Percentiles rank a stretch among this genome's conserved stretches.
Conservation (phyloP, 2,888 invertebrate species). For the Pseudanteris insignis region DNA sequence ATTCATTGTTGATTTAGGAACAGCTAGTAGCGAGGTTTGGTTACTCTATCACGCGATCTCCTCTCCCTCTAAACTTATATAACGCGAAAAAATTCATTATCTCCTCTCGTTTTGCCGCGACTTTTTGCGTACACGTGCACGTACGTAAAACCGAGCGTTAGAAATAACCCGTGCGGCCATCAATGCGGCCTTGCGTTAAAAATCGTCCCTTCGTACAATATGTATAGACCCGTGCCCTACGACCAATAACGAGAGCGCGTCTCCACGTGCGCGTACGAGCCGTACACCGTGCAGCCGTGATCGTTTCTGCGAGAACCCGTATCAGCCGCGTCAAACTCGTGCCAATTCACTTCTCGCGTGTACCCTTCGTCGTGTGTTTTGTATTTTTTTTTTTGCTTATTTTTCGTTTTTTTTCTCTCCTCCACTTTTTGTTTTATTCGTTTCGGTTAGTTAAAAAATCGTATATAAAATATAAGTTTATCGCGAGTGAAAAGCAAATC, state of each 20-base stretch:
- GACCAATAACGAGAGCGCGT: constrained; percentile 36
- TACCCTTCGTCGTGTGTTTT: no score
- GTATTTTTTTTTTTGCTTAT: neutral
- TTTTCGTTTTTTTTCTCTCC: no score
- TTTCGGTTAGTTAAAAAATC: constrained; percentile 32
- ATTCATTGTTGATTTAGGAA: constrained; percentile 66
- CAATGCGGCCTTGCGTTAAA: constrained; percentile 28
- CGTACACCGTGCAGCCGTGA: constrained; percentile 22
- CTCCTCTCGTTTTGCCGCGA: constrained; percentile 10
- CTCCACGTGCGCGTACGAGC: constrained; percentile 29
- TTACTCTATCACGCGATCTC: constrained; percentile 66
- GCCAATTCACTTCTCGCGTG: no score
- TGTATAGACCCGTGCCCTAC: constrained; percentile 48
- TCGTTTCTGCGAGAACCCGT: constrained; percentile 23
- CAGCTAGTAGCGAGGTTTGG: constrained; percentile 66
- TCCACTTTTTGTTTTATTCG: no score
- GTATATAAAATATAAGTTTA: constrained; percentile 42
- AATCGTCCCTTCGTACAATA: constrained; percentile 49
- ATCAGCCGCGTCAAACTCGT: no score
- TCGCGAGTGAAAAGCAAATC: constrained; percentile 35
- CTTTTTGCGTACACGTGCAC: constrained; percentile 29
- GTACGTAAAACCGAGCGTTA: constrained; percentile 27
- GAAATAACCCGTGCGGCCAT: constrained; percentile 5
- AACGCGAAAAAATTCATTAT: constrained; percentile 51
- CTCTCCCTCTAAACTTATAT: constrained; percentile 58